Conservation (phyloP, 2,797 vertebrate genomes). For the Liparis tanakae region DNA sequence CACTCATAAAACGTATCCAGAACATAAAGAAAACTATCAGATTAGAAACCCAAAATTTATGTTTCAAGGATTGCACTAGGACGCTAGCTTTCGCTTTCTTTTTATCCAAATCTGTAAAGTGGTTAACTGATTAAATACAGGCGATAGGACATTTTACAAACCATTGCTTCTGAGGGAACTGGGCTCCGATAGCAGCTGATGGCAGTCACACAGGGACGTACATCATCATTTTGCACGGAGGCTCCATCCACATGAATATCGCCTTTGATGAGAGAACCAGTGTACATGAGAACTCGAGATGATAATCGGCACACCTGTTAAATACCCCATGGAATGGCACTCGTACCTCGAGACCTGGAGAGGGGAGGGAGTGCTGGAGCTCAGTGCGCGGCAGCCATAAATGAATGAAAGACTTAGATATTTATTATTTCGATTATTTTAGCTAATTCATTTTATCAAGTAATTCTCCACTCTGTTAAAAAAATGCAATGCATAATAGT, state of each 20-base stretch:
- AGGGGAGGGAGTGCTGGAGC: neutral
- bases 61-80: slow-evolving; percentile 25
- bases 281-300: neutral
- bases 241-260: neutral
- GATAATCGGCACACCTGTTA: neutral
- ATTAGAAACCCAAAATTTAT: slow-evolving; percentile 42
- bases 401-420: neutral
- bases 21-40: slow-evolving; percentile 54
- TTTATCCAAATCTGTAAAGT: slow-evolving; percentile 24
- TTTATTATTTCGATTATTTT: neutral
- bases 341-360: neutral
- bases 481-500: neutral
- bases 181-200: neutral
- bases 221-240: neutral
- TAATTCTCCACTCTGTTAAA: neutral
- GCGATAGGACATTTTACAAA: neutral
- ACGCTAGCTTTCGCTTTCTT: slow-evolving; percentile 6
- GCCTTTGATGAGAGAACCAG: neutral
- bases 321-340: neutral
- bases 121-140: neutral
- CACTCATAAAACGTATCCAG: slow-evolving; percentile 47
- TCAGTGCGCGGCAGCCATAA: neutral
- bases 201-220: neutral
- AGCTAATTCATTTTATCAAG: neutral
- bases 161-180: neutral